Conservation (phyloP, 2,888 invertebrate species). For the Calameuta filiformis region DNA sequence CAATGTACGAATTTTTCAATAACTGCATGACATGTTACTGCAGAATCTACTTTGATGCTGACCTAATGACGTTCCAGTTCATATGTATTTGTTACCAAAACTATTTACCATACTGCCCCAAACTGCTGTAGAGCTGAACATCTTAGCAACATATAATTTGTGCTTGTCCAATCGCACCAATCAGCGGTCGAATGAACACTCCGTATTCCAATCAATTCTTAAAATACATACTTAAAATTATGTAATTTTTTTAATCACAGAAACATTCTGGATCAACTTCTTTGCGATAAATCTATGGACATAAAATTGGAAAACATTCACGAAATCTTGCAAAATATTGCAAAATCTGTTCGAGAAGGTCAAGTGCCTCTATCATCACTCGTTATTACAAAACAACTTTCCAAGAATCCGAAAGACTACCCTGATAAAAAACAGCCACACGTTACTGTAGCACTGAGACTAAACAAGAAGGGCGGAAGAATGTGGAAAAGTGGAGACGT, state of each 20-base stretch:
- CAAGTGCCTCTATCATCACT: conserved; percentile 81
- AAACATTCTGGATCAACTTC: conserved; percentile 83
- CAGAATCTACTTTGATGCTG: too few species aligned
- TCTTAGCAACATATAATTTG: too few species aligned
- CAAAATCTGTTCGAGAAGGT: conserved; percentile 77
- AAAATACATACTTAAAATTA: too few species aligned
- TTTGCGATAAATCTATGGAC: conserved; percentile 84
- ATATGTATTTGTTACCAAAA: too few species aligned
- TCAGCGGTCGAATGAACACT: too few species aligned
- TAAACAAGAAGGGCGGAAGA: conserved; percentile 86
- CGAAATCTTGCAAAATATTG: conserved; percentile 80
- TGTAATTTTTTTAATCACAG: conserved; percentile 53
- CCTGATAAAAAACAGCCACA: conserved; percentile 90
- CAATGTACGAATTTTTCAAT: too few species aligned
- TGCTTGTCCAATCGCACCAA: too few species aligned
- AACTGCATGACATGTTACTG: too few species aligned
- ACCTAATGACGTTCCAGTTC: too few species aligned
- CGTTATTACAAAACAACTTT: conserved; percentile 93
- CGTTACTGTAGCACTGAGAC: conserved; percentile 83
- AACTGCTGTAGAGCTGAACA: too few species aligned
- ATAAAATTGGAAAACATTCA: conserved; percentile 88
- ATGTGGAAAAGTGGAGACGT: conserved; percentile 93
- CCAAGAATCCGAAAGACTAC: conserved; percentile 94
- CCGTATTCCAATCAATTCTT: too few species aligned
- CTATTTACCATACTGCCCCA: too few species aligned